Evolutionary conservation across 2,113 vertebrate species (phyloP), one percentile per base, ranked within the genome.

Genomic region (Paramisgurnus dabryanus): DNA sequence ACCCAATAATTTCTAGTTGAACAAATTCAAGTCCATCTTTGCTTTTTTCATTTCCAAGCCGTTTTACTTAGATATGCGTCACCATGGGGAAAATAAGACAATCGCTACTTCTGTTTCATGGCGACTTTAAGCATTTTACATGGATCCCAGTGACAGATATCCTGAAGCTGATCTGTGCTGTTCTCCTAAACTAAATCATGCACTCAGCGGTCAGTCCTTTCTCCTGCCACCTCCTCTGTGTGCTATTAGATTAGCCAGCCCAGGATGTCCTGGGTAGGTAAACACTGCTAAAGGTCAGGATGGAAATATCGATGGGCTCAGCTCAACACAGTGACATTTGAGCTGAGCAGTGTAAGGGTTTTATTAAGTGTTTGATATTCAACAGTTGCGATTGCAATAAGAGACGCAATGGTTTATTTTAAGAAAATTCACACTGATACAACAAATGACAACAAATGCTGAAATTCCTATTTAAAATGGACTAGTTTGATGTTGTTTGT

Each of bases 251-350:
- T 74, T 75, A 79, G 81, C 67, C 81, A 80, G 71, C 47, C 68
- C 41, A 68, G 74, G 74, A 79, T 85, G 76, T 81, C 83, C 71
- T 72, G 57, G 47, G 43, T 79, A 83, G 81, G 83, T 83, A 85
- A 87, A 85, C 68, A 83, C 50, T 11, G 49, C 34, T 55, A 87
- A 87, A 87, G 85, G 83, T 85, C 85, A 87, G 64, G 67, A 82
- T 76, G 79, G 57, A 84, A 85, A 80, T 81, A 83, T 85, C 64
- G 81, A 87, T 65, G 70, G 80, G 60, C 63, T 76, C 53, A 66
- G 74, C 70, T 85, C 67, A 69, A 68, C 69, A 83, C 17, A 50
- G 76, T 86, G 83, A 87, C 83, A 85, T 87, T 87, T 85, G 75
- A 87, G 83, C 79, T 67, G 15, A 65, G 53, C 66, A 18, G 41